Evolutionary conservation across 2,888 invertebrate genomes (phyloP), one percentile per base, ranked within the genome.

Genomic region (Metopia argyrocephala): DNA sequence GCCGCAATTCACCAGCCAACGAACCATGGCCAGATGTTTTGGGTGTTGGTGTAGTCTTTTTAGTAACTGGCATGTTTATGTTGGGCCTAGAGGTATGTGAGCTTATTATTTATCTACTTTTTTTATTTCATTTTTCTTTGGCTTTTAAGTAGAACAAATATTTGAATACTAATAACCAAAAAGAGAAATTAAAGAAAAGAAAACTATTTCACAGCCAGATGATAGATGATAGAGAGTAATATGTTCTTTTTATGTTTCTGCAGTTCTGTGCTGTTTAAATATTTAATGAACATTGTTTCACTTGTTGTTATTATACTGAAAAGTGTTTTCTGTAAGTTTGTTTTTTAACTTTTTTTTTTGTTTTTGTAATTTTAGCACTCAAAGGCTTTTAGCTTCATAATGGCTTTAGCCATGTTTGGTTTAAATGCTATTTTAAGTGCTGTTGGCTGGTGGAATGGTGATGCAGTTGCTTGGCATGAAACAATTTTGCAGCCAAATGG

Each of bases 1-100:
- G 91, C 80, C 89, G 90, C 80, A 91, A 91, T 81, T 88, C 91
- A 79, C 87, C 90, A 46, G 86, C 86, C 52, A 90, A 90, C 74
- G 92, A 92, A 84, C 92, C 92, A 5, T 92, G 92, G 92, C 93
- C 93, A 28, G 93, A 93, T 89, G 92, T 93, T 12, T 85, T 93
- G 27, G 93, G 93, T 2, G 92, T 93, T 20, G 91, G 91, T 3
- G 91, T 92, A 52, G 91, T 93, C 50, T 90, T 92, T 80, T 89
- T 92, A 2, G 91, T 92, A 15, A 92, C 92, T 1, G 90, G 91
- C 75, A 90, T 93, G 87, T 93, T 92, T 86, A 92, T 93, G 92
- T 85, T 93, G 66, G 93, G 93, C 48, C 87, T 93, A 73, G 93
- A 93, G 90, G 93, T 92, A 87, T 81, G 84, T 62, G 20, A 15